A percentile compares a stretch with the other conserved stretches of the same genome.
Conservation (phyloP, 2,797 vertebrate genomes). For the Phataginus tricuspis region DNA sequence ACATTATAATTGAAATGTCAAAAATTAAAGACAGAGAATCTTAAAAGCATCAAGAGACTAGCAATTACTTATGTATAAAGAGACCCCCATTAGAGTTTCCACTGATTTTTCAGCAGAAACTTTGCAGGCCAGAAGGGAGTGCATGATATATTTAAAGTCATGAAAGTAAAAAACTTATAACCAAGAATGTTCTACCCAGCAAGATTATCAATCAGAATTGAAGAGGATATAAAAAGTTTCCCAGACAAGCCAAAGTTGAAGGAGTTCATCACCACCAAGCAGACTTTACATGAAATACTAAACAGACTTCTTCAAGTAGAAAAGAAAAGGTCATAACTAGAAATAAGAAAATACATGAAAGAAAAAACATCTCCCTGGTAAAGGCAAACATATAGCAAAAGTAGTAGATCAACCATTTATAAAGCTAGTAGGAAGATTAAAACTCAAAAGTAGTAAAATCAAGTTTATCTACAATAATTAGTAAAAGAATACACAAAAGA, state of each 20-base stretch:
- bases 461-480: background rate
- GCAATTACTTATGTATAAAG: no score
- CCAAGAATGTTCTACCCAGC: background rate
- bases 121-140: background rate
- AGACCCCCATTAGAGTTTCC: background rate
- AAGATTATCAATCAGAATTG: background rate
- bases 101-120: background rate
- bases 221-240: background rate
- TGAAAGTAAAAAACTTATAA: background rate
- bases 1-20: background rate
- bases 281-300: background rate
- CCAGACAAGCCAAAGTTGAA: background rate
- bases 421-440: background rate
- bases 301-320: background rate
- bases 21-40: background rate
- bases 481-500: background rate
- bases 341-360: background rate
- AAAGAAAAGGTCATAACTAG: background rate
- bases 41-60: background rate
- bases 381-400: background rate
- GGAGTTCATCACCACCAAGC: background rate
- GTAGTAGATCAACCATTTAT: background rate
- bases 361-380: background rate
- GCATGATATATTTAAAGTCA: background rate
- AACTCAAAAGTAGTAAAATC: background rate